phyloP scores from a whole-genome alignment of 2,797 vertebrate species.

The Masticophis lateralis region DNA sequence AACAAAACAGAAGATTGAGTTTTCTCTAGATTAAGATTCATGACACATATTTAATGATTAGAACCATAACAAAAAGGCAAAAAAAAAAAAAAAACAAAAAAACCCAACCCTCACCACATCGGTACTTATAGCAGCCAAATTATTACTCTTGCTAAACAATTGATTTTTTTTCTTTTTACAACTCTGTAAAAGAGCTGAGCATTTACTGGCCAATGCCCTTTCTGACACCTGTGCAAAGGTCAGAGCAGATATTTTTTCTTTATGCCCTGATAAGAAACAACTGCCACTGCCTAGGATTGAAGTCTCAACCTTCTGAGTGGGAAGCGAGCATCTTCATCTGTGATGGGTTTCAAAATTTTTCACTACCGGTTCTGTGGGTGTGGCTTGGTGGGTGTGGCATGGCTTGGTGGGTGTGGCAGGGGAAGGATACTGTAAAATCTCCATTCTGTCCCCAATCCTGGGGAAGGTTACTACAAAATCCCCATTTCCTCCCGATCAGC shows the following conservation, averaged over 20 bases:
- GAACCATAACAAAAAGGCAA: not conserved
- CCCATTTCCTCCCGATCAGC: too few relatives aligned
- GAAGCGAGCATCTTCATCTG: not conserved
- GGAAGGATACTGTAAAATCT: too few relatives aligned
- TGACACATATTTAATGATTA: too few relatives aligned
- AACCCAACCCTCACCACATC: not conserved
- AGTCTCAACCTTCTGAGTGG: not conserved
- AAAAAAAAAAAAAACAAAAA: fast-evolving
- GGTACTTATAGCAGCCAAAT: not conserved
- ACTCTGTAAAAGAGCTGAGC: not conserved
- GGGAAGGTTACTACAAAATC: too few relatives aligned
- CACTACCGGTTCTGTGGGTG: too few relatives aligned
- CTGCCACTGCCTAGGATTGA: not conserved
- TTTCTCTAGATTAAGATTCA: too few relatives aligned
- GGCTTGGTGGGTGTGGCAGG: too few relatives aligned
- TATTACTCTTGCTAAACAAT: not conserved
- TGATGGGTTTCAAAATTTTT: too few relatives aligned
- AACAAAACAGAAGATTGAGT: too few relatives aligned
- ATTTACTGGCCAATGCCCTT: not conserved
- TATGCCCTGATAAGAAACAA: not conserved
- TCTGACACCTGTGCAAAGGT: not conserved
- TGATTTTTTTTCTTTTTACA: not conserved
- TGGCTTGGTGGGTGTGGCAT: too few relatives aligned
- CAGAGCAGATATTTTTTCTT: not conserved
- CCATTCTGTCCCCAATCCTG: too few relatives aligned